These are phyloP conservation scores for Acheta domesticus DNA, from an alignment of 2,888 invertebrate species.

Conservation along the genomic window DNA sequence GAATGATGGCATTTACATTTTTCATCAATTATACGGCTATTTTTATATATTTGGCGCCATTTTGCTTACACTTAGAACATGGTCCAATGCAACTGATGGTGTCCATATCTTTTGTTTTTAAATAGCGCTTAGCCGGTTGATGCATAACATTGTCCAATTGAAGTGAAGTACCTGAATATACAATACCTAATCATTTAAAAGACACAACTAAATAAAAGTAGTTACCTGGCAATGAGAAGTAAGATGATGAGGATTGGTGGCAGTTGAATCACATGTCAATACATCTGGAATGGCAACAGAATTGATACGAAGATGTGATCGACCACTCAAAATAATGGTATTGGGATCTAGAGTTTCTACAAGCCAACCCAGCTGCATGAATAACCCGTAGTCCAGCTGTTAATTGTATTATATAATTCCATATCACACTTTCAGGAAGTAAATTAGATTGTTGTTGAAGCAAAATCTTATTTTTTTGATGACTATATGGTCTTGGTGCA, in stretches of 20 bases:
- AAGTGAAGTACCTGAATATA: no score
- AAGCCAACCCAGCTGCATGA: slow-evolving; percentile 74
- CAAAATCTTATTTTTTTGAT: slow-evolving; percentile 77
- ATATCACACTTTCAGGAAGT: slow-evolving; percentile 86
- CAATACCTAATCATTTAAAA: no score
- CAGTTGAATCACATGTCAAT: slow-evolving; percentile 68
- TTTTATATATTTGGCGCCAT: no score
- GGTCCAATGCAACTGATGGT: no score
- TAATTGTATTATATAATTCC: slow-evolving; percentile 94
- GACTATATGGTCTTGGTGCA: slow-evolving; percentile 74
- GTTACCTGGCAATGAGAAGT: slow-evolving; percentile 66
- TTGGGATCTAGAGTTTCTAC: slow-evolving; percentile 86
- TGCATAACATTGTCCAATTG: no score
- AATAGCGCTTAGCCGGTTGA: no score
- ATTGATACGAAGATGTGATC: slow-evolving; percentile 72
- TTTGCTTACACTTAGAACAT: no score
- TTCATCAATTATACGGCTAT: no score
- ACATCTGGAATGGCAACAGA: slow-evolving; percentile 79
- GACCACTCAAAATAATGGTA: slow-evolving; percentile 80
- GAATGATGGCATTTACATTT: no score
- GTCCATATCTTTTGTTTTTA: no score
- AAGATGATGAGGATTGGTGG: slow-evolving; percentile 61
- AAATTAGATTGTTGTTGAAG: slow-evolving; percentile 69
- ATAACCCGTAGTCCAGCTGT: slow-evolving; percentile 89
- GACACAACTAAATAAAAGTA: neutral